Evolutionary conservation across 2,888 invertebrate species (phyloP), one percentile per base, ranked within the genome.

Genomic region (Tenthredo livida): DNA sequence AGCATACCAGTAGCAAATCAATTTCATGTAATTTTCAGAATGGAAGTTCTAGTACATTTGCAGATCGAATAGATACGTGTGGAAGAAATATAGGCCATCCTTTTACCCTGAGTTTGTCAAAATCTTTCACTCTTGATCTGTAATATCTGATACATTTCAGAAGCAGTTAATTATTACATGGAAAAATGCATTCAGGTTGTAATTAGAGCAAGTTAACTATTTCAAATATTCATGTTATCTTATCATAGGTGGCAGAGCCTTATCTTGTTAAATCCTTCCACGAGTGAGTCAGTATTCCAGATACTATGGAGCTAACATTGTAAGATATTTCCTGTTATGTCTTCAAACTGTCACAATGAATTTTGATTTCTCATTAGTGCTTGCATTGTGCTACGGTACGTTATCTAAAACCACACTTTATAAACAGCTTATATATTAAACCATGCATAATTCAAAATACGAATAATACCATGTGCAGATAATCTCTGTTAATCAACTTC

Each of bases 231-330:
- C 25, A 54, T 85, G 85, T 87, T 90, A 90, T 90, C 90, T 90
- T 90, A 90, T 90, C 90, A 86, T 50, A 54, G 73, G 85, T 87
- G 85, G 86, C 88, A 87, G 88, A 86, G 82, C 80, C 75, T 85
- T 86, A 88, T 88, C 87, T 85, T 75, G 84, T 54, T 86, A 85
- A 80, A 87, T 87, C 78, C 85, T 72, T 33, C 58, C 33, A 61
- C 29, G 58, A 54, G 83, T 89, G 88, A 89, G 70, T 89, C 89
- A 89, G 78, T 87, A 85, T n/a, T 87, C 47, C 85, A 85, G 84
- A 72, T 61, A 50, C 43, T 78, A 47, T 25, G 47, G 50, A 21
- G 25, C 47, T 65, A 80, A 82, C 29, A 54, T 77, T 33, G 43
- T 84, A 77, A 29, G 78, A 85, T 67, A 83, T 29, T 67, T 77